Conservation (phyloP, 2,888 invertebrate species). For the Ormia ochracea region DNA sequence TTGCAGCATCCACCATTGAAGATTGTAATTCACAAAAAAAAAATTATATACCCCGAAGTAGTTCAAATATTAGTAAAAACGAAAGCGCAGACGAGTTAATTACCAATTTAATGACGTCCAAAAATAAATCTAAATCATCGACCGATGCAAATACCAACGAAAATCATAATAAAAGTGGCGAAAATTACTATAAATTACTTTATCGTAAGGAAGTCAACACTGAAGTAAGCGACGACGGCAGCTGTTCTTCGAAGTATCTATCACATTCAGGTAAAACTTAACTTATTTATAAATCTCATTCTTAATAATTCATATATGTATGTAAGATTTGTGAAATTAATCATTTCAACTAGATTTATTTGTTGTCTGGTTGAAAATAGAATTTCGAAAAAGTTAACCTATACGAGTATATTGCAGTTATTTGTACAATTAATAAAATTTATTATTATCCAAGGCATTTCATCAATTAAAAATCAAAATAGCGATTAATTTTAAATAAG, state of each 20-base stretch:
- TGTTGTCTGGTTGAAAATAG: too few relatives aligned
- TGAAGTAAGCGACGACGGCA: not conserved
- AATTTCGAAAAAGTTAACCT: too few relatives aligned
- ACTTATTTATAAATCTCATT: not conserved
- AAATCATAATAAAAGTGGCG: constrained; percentile 1
- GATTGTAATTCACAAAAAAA: constrained; percentile 17
- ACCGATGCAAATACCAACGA: constrained; percentile 20
- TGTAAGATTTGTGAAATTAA: not conserved
- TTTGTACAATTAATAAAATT: too few relatives aligned
- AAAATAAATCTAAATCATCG: constrained; percentile 14
- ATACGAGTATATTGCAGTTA: too few relatives aligned
- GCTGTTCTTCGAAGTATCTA: not conserved
- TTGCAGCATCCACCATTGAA: not conserved
- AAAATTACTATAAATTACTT: not conserved
- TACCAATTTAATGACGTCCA: constrained; percentile 30
- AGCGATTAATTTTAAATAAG: too few relatives aligned
- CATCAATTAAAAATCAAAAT: too few relatives aligned
- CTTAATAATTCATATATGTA: not conserved
- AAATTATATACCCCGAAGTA: constrained; percentile 7
- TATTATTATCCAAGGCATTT: too few relatives aligned
- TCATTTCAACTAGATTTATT: not conserved
- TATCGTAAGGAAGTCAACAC: not conserved
- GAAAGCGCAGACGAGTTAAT: constrained; percentile 13
- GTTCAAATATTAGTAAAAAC: constrained; percentile 20
- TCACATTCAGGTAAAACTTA: constrained; percentile 18